Evolutionary conservation across 2,888 invertebrate genomes (phyloP).

Genomic region (Hypercompe scribonia): DNA sequence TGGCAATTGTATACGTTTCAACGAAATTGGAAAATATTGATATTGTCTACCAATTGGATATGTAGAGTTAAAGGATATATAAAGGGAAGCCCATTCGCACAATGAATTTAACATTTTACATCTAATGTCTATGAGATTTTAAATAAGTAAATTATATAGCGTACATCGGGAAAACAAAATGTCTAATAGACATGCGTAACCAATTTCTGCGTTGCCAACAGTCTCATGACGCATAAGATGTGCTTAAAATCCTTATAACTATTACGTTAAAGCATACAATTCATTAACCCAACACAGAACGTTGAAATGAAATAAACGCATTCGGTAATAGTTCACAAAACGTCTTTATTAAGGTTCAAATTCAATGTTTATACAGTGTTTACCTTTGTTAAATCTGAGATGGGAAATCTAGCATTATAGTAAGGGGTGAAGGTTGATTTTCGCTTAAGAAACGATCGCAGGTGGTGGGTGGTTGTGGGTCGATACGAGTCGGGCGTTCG

Average conservation of each 20-base stretch:
- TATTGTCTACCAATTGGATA: not conserved
- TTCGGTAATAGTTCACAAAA: slow-evolving; percentile 72
- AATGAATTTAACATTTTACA: slow-evolving; percentile 25
- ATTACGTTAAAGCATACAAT: slow-evolving; percentile 77
- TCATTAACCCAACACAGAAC: slow-evolving; percentile 62
- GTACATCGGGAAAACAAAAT: slow-evolving; percentile 68
- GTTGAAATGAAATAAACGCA: slow-evolving; percentile 57
- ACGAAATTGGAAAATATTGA: not conserved
- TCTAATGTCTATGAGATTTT: no score
- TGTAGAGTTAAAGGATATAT: not conserved
- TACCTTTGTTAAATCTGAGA: slow-evolving; percentile 41
- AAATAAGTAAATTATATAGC: slow-evolving; percentile 54
- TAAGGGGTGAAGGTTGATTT: slow-evolving; percentile 73
- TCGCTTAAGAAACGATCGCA: slow-evolving; percentile 57
- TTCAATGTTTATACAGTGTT: slow-evolving; percentile 59
- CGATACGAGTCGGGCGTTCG: slow-evolving; percentile 76
- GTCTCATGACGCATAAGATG: slow-evolving; percentile 64
- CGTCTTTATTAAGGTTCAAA: slow-evolving; percentile 75
- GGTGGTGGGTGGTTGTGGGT: slow-evolving; percentile 74
- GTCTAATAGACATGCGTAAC: slow-evolving; percentile 81
- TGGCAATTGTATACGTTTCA: not conserved
- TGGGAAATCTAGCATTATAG: slow-evolving; percentile 59
- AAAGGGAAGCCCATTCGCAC: not conserved
- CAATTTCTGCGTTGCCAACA: slow-evolving; percentile 65
- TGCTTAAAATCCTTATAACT: slow-evolving; percentile 69